Evolutionary conservation across 2,797 vertebrate genomes (phyloP), one percentile per base, ranked within the genome.

Genomic region (Anguilla pacifica): DNA sequence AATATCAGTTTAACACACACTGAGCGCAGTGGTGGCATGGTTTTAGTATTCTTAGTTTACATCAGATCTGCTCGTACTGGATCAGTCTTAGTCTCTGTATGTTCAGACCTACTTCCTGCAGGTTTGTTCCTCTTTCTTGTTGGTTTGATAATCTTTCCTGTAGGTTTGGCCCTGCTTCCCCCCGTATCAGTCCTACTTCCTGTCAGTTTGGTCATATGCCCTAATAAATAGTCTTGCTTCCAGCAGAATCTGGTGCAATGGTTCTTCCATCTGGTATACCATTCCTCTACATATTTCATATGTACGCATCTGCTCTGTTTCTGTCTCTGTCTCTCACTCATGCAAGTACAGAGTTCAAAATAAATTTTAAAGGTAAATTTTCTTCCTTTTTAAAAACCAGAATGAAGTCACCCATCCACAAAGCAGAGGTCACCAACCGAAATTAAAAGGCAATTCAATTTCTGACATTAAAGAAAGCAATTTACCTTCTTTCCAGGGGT

Each of bases 371-470:
- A 49, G 19, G 79, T 1, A 81, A 6, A 25, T 49, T 51, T n/a
- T 82, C 9, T 82, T 11, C 46, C 9, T 51, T 82, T 51, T n/a
- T 49, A 51, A 82, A 77, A 84, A 59, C 35, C 51, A 57, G 51
- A 84, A 84, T 84, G 31, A 49, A 31, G 31, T 84, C 51, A 59
- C 51, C 83, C 51, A 84, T 84, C 83, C 53, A 59, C 31, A 82
- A 49, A 85, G 74, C 35, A 19, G 84, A 86, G 28, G 46, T 53
- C 46, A 86, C 25, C 1, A 35, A 10, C 59, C 67, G 22, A 86
- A 86, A 86, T 84, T 49, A 84, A 86, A 88, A 84, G 85, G 17
- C 77, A 70, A 82, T 86, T 25, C 83, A 31, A 84, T 84, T 57
- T 84, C 55, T 35, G 31, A 25, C 55, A 46, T 86, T 83, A 84